Base-by-base conservation (phyloP, 2,797 vertebrate genomes). In the Clarias platycephalus region DNA sequence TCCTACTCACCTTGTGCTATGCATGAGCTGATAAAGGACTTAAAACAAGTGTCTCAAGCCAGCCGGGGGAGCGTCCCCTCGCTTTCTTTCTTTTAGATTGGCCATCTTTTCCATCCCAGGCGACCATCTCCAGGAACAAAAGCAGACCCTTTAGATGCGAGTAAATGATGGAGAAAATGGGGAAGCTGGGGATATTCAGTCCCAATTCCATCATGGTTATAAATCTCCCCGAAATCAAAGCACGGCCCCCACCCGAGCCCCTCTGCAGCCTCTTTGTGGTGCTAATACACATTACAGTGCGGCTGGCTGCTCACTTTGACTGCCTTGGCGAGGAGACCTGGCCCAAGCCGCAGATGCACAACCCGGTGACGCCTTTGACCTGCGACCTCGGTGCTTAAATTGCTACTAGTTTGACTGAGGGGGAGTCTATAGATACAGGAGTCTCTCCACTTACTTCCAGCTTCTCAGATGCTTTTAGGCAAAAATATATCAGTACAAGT, bases 221-320 rank as follows among this genome's bases (percentile, higher is more conserved):
- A 98, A 98, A 98, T 98, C 97, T 98, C 93, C 71, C 94, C 92
- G 94, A 96, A 97, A 97, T 97, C 97, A 97, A 97, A 97, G 95
- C 93, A 94, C 91, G 88, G 94, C 90, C 92, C 92, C 86, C 85
- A 75, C 88, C 79, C n/a, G 9, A 31, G 67, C 77, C 81, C 85
- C 87, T 83, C 82, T 64, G 60, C 60, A 0, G 0, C 22, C 87
- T 87, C 91, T 97, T 98, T 99, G 96, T 99, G 96, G 97, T 98
- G 97, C 95, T 97, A 98, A 98, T 97, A 92, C 95, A 94, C 94
- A 97, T 98, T 97, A 98, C 91, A 89, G 88, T 92, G 94, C 92
- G 96, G 95, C 95, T 97, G 96, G 96, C 96, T 97, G 96, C 95
- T 94, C 95, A 86, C 96, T 98, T 98, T 97, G 95, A 98, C 94